Conservation (phyloP, 1,140 invertebrate genomes). For the Lepidurus packardi region DNA sequence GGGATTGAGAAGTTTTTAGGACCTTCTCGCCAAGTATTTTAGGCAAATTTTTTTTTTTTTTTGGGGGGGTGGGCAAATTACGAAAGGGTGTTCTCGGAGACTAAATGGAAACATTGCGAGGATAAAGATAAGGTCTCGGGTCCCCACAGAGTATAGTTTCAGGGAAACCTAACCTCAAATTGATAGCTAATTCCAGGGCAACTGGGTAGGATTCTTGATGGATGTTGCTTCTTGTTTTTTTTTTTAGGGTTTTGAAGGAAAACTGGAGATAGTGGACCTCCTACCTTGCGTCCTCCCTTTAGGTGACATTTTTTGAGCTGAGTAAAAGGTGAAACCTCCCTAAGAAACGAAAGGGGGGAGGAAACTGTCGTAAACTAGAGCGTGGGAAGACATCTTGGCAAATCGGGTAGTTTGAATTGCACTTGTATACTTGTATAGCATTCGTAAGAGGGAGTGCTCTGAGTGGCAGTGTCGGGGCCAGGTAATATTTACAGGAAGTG, state of each 20-base stretch:
- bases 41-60: not conserved
- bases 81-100: not conserved
- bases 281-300: not conserved
- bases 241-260: not conserved
- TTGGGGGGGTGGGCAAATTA: not conserved
- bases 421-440: not conserved
- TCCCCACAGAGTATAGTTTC: not conserved
- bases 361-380: not conserved
- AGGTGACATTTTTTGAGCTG: not conserved
- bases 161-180: not conserved
- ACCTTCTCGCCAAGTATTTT: not conserved
- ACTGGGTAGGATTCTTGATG: not conserved
- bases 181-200: not conserved
- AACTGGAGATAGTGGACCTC: not conserved
- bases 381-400: constrained; percentile 1
- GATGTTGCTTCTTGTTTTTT: not conserved
- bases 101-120: constrained; percentile 9
- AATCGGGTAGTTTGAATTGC: not conserved
- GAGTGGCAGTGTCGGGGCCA: not conserved
- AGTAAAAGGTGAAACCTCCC: not conserved
- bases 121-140: not conserved
- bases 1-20: not conserved
- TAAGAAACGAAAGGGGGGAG: not conserved
- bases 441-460: not conserved
- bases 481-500: constrained; percentile 12